phyloP scores from a whole-genome alignment of 2,113 vertebrate genomes.

The Stegostoma tigrinum region DNA sequence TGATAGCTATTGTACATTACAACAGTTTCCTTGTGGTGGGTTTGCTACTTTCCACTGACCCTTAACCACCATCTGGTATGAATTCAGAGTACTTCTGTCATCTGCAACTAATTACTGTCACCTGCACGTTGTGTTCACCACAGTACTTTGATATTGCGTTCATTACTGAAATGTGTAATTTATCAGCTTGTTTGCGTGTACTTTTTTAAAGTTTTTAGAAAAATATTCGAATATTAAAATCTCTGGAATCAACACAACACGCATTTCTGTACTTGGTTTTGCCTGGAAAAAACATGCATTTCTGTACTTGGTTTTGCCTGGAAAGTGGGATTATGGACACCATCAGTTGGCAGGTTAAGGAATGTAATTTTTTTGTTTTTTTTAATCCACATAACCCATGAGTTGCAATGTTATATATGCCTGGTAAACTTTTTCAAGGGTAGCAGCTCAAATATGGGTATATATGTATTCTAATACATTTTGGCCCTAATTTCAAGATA shows the following conservation, averaged over 20 bases:
- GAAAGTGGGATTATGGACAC: background rate
- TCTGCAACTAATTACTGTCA: constrained; percentile 86
- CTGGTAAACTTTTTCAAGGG: constrained; percentile 51
- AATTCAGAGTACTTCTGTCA: constrained; percentile 70
- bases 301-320: constrained; percentile 29
- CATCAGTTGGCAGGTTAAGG: constrained; percentile 24
- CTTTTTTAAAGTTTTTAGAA: constrained; percentile 43
- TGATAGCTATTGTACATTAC: constrained; percentile 46
- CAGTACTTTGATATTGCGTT: constrained; percentile 54
- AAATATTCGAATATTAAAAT: constrained; percentile 37
- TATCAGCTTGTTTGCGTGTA: constrained; percentile 48
- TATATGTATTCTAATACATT: constrained; percentile 62
- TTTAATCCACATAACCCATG: background rate
- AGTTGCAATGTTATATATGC: constrained; percentile 14
- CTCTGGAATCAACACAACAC: constrained; percentile 31
- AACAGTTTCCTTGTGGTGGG: constrained; percentile 49
- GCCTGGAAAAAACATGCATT: constrained; percentile 19
- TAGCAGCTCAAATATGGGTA: constrained; percentile 51
- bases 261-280: constrained; percentile 34
- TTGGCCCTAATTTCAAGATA: constrained; percentile 70
- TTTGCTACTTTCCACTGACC: constrained; percentile 64
- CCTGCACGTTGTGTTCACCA: constrained; percentile 63
- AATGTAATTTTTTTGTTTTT: constrained; percentile 37
- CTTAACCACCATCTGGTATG: constrained; percentile 77
- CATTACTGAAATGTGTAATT: constrained; percentile 47